Evolutionary conservation across 1,140 invertebrate species (phyloP).

Genomic region (Caenorhabditis latens): DNA sequence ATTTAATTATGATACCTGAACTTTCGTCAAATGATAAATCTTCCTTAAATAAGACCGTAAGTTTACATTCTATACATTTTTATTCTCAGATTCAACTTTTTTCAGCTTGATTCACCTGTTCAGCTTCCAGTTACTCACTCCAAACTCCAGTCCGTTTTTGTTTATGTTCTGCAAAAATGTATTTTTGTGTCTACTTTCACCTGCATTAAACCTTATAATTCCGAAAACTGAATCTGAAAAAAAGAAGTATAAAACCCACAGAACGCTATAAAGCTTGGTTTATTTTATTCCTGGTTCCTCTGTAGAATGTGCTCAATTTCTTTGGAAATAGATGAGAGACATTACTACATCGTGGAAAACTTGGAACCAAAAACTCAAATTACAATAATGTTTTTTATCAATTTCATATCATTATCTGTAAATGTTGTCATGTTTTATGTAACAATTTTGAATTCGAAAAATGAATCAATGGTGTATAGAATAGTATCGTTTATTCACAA

Average conservation of each 20-base stretch:
- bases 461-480: background rate
- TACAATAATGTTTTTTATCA: background rate
- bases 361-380: background rate
- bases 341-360: background rate
- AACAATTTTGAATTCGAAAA: background rate
- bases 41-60: too few species aligned
- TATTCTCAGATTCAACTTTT: background rate
- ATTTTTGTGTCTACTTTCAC: conserved; percentile 6
- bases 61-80: too few species aligned
- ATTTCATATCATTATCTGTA: background rate
- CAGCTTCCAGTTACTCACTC: background rate
- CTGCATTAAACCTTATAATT: background rate
- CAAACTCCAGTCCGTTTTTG: background rate
- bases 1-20: too few species aligned
- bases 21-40: too few species aligned
- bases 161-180: background rate
- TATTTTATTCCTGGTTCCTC: background rate
- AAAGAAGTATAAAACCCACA: background rate
- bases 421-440: conserved; percentile 6
- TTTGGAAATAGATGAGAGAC: background rate
- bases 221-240: background rate
- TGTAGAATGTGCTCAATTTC: background rate
- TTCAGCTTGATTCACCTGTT: background rate
- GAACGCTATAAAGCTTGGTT: background rate
- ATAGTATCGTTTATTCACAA: background rate